Base-by-base conservation (phyloP, 2,797 vertebrate species). In the Hoplostethus atlanticus region DNA sequence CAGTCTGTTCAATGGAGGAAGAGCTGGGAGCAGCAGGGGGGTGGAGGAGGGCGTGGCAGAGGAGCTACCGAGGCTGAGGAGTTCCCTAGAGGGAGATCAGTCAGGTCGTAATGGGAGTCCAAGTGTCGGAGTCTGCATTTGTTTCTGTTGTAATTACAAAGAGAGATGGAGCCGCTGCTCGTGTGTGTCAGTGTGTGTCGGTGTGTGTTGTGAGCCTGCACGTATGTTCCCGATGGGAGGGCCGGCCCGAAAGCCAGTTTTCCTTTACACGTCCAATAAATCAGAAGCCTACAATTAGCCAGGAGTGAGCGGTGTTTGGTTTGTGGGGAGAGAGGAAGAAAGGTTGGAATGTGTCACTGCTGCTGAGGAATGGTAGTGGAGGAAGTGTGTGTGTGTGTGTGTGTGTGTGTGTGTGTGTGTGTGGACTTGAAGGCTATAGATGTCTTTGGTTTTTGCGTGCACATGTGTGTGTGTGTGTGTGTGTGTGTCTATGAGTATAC, bases 211-310 rank as follows among this genome's bases (percentile, higher is more conserved):
- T 62, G 79, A 70, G 68, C 25, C 2, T 51, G 76, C 52, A 73
- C 47, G 71, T 74, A 79, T 82, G 21, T 89, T 90, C 91, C 89
- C 81, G 73, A 87, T 86, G 91, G 84, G 87, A 91, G 87, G 42
- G 30, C 64, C 21, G 68, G 80, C 84, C 40, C 34, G 57, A 47
- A 81, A 86, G 76, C 73, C 80, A 68, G 83, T 87, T 88, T 93
- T 78, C 83, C 82, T 84, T 69, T 86, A 81, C 80, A 77, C 80
- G 83, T 89, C 73, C 89, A 90, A 93, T 91, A 88, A 88, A 89
- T 93, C 90, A 91, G 42, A 86, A 79, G 87, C 85, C 85, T 91
- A 87, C 90, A 93, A 93, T 93, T 93, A 93, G 83, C 88, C 86
- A 87, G 84, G 88, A 91, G 84, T 63, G 81, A 84, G 76, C 65